phyloP scores from a whole-genome alignment of 2,888 invertebrate species.

The Romanomermis culicivorax region DNA sequence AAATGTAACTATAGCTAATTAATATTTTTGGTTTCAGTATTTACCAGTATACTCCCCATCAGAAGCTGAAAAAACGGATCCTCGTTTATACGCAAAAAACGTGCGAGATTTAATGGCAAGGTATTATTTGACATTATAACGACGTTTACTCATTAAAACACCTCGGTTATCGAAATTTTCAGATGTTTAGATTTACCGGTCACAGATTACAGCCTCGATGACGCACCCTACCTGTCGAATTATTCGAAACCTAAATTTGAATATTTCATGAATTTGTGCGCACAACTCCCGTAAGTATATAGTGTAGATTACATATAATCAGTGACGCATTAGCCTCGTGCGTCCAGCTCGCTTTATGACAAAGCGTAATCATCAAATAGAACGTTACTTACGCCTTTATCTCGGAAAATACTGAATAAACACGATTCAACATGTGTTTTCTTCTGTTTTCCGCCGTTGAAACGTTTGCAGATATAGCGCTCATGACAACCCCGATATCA shows the following conservation, averaged over 20 bases:
- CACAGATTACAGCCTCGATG: not conserved
- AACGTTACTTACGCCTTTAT: no score
- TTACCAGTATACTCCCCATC: not conserved
- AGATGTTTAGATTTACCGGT: not conserved
- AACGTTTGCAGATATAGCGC: no score
- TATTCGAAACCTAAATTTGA: not conserved
- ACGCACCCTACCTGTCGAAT: not conserved
- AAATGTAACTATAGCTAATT: no score
- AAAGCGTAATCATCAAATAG: no score
- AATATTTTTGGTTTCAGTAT: not conserved
- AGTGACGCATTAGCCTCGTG: no score
- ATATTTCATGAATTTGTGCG: not conserved
- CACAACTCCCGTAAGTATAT: not conserved
- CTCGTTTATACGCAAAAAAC: not conserved
- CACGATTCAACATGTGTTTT: no score
- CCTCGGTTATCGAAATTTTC: not conserved
- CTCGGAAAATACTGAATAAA: no score
- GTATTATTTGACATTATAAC: not conserved
- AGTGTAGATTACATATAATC: no score
- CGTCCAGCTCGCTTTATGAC: no score
- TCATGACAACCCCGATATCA: no score
- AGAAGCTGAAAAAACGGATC: not conserved
- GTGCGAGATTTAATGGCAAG: not conserved
- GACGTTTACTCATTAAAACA: not conserved
- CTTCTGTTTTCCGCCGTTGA: no score